Evolutionary conservation across 2,888 invertebrate genomes (phyloP).

Genomic region (Ichneumoninae sp.): DNA sequence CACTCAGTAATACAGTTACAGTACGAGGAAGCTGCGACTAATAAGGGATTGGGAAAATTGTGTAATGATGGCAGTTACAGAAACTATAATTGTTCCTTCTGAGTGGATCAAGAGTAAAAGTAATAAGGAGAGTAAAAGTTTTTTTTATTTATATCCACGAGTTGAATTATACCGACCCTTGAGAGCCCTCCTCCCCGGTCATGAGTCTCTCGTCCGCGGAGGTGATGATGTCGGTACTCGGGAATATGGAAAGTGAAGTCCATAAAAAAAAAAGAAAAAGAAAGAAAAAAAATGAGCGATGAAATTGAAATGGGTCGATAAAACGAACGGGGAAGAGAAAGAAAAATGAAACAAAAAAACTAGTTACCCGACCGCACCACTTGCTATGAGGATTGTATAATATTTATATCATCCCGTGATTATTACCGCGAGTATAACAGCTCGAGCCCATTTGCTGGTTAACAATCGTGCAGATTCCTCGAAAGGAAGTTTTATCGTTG

Average conservation of each 20-base stretch:
- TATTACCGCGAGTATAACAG: background rate
- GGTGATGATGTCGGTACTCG: background rate
- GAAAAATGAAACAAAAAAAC: background rate
- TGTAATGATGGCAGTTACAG: slow-evolving; percentile 30
- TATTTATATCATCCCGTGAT: background rate
- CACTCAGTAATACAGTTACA: background rate
- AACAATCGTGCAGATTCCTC: slow-evolving; percentile 11
- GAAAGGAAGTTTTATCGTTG: slow-evolving; percentile 17
- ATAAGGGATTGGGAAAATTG: slow-evolving; percentile 18
- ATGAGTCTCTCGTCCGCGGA: background rate
- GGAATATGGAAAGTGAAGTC: slow-evolving; percentile 22
- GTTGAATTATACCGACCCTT: slow-evolving; percentile 7
- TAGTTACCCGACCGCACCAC: background rate
- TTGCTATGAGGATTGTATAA: background rate
- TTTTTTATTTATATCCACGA: background rate
- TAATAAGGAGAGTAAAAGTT: slow-evolving; percentile 51
- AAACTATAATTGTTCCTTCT: slow-evolving; percentile 10
- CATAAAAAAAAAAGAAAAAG: background rate
- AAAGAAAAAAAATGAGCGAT: slow-evolving; percentile 9
- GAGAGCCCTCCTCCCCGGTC: background rate
- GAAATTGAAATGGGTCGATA: slow-evolving; percentile 46
- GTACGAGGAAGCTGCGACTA: slow-evolving; percentile 1
- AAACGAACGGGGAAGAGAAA: background rate
- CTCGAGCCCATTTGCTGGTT: background rate
- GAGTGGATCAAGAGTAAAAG: slow-evolving; percentile 47